Conservation (phyloP, 2,113 vertebrate species). For the Brachyhypopomus occidentalis region DNA sequence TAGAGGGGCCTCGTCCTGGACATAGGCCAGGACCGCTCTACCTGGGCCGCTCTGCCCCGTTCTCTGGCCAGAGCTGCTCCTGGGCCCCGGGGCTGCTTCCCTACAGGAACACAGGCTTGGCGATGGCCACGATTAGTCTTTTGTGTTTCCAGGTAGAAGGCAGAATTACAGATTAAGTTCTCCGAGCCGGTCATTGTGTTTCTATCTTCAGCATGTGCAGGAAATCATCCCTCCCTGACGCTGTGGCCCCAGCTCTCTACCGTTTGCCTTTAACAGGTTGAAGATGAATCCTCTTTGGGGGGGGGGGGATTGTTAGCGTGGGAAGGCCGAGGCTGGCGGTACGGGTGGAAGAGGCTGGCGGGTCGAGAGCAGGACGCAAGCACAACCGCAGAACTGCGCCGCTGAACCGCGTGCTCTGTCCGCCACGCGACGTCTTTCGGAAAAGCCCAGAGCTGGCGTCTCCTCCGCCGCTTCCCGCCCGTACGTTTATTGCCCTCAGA, state of each 20-base stretch:
- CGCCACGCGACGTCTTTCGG: constrained; percentile 71
- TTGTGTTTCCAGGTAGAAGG: constrained; percentile 78
- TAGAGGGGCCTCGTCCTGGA: constrained; percentile 57
- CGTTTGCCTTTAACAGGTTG: constrained; percentile 48
- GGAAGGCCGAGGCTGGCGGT: constrained; percentile 53
- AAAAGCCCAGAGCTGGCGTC: constrained; percentile 57
- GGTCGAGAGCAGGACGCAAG: constrained; percentile 71
- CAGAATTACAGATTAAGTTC: constrained; percentile 79
- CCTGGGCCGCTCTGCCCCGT: not conserved
- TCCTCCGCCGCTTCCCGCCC: constrained; percentile 63
- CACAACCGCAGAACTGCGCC: constrained; percentile 76
- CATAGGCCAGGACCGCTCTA: constrained; percentile 22
- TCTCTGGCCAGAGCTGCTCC: constrained; percentile 13
- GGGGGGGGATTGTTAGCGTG: constrained; percentile 60
- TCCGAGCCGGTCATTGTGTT: constrained; percentile 74
- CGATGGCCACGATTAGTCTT: constrained; percentile 77
- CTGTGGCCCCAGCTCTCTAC: not conserved
- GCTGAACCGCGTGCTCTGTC: constrained; percentile 71
- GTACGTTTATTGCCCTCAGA: constrained; percentile 48
- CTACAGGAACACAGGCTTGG: constrained; percentile 69
- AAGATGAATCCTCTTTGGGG: constrained; percentile 76
- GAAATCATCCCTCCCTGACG: constrained; percentile 60
- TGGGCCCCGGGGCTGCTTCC: constrained; percentile 61
- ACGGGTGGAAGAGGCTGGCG: constrained; percentile 25
- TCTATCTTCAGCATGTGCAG: constrained; percentile 73